phyloP scores from a whole-genome alignment of 2,888 invertebrate species.

The Phlogophora meticulosa region DNA sequence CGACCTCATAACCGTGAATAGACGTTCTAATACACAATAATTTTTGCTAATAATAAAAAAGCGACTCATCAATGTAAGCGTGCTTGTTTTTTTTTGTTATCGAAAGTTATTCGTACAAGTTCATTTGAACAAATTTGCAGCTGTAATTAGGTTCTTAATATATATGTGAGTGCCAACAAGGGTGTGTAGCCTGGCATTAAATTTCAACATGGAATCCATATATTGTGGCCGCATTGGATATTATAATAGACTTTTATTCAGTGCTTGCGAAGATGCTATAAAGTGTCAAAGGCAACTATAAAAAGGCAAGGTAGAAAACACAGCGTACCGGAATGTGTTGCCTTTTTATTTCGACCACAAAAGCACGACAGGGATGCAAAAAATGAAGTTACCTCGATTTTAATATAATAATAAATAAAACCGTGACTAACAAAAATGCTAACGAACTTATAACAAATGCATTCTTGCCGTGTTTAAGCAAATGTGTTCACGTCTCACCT shows the following conservation, averaged over 20 bases:
- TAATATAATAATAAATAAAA: constrained; percentile 50
- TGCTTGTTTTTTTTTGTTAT: constrained; percentile 61
- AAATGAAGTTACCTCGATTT: constrained; percentile 47
- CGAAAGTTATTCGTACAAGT: constrained; percentile 52
- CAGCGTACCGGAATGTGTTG: constrained; percentile 34
- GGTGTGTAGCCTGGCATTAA: constrained; percentile 8
- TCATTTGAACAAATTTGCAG: constrained; percentile 20
- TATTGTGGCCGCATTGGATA: constrained; percentile 37
- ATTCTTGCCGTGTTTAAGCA: constrained; percentile 34
- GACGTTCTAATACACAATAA: constrained; percentile 67
- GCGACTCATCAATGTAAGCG: constrained; percentile 59
- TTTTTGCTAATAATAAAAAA: constrained; percentile 70
- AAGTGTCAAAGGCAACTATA: constrained; percentile 53
- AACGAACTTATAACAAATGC: constrained; percentile 54
- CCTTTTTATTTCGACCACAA: constrained; percentile 53
- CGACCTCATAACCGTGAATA: constrained; percentile 78
- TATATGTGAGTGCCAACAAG: constrained; percentile 27
- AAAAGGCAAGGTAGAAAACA: constrained; percentile 44
- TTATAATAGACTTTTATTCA: constrained; percentile 54
- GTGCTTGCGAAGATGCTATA: constrained; percentile 46
- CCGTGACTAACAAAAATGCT: constrained; percentile 54
- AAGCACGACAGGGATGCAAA: constrained; percentile 54
- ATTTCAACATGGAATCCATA: constrained; percentile 25
- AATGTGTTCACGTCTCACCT: constrained; percentile 44
- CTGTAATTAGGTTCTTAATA: constrained; percentile 13